phyloP scores from a whole-genome alignment of 2,888 invertebrate species.

The Protophormia terraenovae region DNA sequence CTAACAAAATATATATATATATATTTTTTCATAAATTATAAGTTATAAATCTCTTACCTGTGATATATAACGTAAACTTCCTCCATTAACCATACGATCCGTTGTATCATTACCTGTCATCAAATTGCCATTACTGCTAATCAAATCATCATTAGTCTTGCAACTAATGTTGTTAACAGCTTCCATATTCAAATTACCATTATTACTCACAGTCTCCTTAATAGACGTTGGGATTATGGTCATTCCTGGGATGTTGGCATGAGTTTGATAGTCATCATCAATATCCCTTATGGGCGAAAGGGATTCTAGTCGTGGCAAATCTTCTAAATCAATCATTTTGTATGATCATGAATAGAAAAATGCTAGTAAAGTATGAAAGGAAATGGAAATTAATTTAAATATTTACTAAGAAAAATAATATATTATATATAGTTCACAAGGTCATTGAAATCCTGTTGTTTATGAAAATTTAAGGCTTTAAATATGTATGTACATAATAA shows the following conservation, averaged over 20 bases:
- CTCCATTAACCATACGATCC: conserved; percentile 9
- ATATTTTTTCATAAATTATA: not conserved
- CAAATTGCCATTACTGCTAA: not conserved
- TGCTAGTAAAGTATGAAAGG: not conserved
- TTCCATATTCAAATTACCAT: not conserved
- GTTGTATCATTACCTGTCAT: not conserved
- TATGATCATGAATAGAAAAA: conserved; percentile 10
- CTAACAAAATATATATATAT: not conserved
- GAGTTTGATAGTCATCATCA: conserved; percentile 60
- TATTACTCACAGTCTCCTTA: conserved; percentile 1
- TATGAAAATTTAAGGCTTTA: too few species aligned
- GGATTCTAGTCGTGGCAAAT: conserved; percentile 79
- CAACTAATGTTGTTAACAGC: not conserved
- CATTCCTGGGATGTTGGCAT: not conserved
- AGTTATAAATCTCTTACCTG: conserved; percentile 74
- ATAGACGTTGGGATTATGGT: conserved; percentile 2
- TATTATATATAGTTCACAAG: not conserved
- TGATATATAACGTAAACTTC: conserved; percentile 73
- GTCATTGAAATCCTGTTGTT: too few species aligned
- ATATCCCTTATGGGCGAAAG: conserved; percentile 76
- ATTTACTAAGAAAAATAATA: not conserved
- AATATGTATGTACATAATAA: too few species aligned
- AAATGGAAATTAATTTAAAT: not conserved
- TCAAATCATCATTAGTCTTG: conserved; percentile 6
- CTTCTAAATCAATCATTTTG: conserved; percentile 76